phyloP scores from a whole-genome alignment of 2,888 invertebrate species.

The Mylabris sibirica region DNA sequence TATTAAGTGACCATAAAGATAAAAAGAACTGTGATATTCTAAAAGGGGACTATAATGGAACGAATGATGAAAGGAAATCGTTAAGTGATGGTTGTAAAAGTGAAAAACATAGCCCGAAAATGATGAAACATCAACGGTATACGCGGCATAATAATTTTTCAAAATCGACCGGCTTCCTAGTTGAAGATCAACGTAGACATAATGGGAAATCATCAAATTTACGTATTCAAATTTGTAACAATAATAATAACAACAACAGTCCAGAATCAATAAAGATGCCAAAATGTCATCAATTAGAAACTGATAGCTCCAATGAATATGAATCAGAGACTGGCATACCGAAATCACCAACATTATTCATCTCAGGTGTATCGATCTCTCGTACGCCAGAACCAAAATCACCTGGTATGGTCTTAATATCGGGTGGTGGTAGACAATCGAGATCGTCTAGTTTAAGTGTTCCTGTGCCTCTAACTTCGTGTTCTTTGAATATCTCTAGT shows the following conservation, averaged over 20 bases:
- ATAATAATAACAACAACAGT: constrained; percentile 40
- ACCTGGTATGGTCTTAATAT: constrained; percentile 56
- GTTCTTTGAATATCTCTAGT: constrained; percentile 58
- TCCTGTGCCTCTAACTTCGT: constrained; percentile 58
- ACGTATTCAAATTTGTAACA: constrained; percentile 58
- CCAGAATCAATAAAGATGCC: constrained; percentile 47
- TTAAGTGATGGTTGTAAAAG: constrained; percentile 50
- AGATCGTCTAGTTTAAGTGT: constrained; percentile 64
- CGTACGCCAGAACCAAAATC: constrained; percentile 64
- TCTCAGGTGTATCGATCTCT: constrained; percentile 67
- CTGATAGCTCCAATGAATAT: constrained; percentile 65
- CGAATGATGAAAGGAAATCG: constrained; percentile 38
- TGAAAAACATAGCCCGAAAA: constrained; percentile 54
- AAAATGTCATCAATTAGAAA: constrained; percentile 57
- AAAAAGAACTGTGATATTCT: constrained; percentile 46
- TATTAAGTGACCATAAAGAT: constrained; percentile 53
- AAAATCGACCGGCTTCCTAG: constrained; percentile 58
- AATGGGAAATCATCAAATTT: constrained; percentile 53
- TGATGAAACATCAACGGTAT: constrained; percentile 48
- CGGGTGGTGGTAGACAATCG: constrained; percentile 60
- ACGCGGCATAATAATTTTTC: constrained; percentile 53
- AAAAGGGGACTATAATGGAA: constrained; percentile 37
- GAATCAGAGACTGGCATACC: constrained; percentile 68
- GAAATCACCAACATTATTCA: constrained; percentile 66
- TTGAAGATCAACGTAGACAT: constrained; percentile 52